Conservation (phyloP, 1,140 invertebrate species). For the Tetranychus urticae region DNA sequence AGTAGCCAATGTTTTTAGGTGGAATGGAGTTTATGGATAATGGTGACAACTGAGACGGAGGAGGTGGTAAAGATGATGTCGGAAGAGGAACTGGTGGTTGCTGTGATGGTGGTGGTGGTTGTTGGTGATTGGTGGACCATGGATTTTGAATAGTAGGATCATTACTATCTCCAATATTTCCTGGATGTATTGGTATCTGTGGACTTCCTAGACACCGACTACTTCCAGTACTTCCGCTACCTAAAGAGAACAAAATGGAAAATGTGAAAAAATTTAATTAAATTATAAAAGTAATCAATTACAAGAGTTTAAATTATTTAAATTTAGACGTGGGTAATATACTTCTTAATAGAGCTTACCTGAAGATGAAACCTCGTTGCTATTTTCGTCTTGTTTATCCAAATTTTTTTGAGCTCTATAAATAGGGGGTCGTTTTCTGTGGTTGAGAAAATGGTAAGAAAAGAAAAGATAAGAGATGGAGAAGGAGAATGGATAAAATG, state of each 20-base stretch:
- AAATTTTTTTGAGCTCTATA: slow-evolving; percentile 5
- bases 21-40: not conserved
- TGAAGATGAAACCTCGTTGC: not conserved
- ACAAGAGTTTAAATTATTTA: not conserved
- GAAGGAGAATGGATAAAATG: not conserved
- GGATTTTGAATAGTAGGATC: not conserved
- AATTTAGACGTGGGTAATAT: not conserved
- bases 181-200: not conserved
- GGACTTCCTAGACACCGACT: not conserved
- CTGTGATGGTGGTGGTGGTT: not conserved
- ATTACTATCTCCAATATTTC: not conserved
- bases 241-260: not conserved
- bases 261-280: not conserved
- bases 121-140: not conserved
- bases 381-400: slow-evolving; percentile 2
- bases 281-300: not conserved
- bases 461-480: not conserved
- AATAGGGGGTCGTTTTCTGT: slow-evolving; percentile 1
- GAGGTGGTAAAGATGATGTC: not conserved
- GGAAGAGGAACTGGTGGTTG: not conserved
- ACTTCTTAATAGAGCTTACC: not conserved
- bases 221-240: not conserved
- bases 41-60: not conserved
- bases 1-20: not conserved
- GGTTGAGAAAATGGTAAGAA: not conserved